Evolutionary conservation across 2,113 vertebrate species (phyloP), one percentile per base, ranked within the genome.

Genomic region (Hippopotamus amphibius): DNA sequence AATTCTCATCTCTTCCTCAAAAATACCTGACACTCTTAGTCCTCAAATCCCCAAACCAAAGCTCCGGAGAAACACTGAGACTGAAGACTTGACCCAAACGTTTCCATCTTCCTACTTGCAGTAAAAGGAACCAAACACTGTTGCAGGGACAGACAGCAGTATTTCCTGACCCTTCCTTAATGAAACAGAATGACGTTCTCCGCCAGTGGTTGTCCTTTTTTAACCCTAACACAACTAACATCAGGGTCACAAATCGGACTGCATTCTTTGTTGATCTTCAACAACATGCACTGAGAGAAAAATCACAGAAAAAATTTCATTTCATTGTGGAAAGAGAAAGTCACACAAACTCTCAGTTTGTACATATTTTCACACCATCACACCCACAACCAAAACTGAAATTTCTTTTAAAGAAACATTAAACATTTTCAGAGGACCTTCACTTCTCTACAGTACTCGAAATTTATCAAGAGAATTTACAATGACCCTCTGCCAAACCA

Each of bases 21-120:
- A 93, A 91, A 90, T 4, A 87, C 0, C n/a, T 16, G 43, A n/a
- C 53, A 46, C 7, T 53, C 33, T 21, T 46, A 37, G 30, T 68
- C 19, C 37, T 92, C 53, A 82, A 63, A 69, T 95, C 55, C 57
- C 43, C 59, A 63, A 81, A 94, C 24, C 10, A 81, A 94, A 85
- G 37, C 46, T 71, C 59, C 77, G 1, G 76, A 82, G 46, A 85
- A 82, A 92, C 14, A 22, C 21, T 28, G 41, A 74, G 12, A 65
- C 66, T n/a, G 17, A 89, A 71, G 79, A 61, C 59, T 33, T 57
- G 48, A 50, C 46, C 41, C 57, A 85, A 69, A 82, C 46, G 14
- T 89, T 84, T 94, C 79, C 50, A 81, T 33, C 53, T 4, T 43
- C 53, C 53, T 17, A 24, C 46, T 65, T 17, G 26, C 37, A 50